Evolutionary conservation across 2,113 vertebrate genomes (phyloP).

Genomic region (Poecilia latipinna): DNA sequence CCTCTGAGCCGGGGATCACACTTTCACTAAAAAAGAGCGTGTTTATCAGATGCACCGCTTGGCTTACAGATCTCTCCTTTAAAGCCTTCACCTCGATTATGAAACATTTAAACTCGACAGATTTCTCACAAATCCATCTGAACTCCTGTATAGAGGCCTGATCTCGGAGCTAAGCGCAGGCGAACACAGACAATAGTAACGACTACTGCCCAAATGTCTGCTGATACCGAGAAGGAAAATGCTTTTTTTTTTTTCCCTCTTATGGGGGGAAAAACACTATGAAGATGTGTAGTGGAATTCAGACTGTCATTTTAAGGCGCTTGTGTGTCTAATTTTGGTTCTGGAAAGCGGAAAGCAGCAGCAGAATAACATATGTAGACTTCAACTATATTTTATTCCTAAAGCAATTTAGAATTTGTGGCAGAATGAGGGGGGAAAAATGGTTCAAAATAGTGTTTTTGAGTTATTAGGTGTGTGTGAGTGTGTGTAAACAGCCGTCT

Average conservation of each 20-base stretch:
- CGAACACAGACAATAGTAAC: constrained; percentile 16
- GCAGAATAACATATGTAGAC: constrained; percentile 51
- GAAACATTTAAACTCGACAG: constrained; percentile 45
- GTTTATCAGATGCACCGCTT: constrained; percentile 36
- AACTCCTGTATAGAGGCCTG: constrained; percentile 45
- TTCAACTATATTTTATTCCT: constrained; percentile 35
- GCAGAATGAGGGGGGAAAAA: background rate
- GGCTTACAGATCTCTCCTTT: constrained; percentile 30
- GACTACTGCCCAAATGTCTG: constrained; percentile 25
- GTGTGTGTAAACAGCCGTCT: background rate
- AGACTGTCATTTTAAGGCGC: background rate
- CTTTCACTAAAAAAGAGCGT: constrained; percentile 7
- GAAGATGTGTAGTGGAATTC: background rate
- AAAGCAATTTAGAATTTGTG: constrained; percentile 17
- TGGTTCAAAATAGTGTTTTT: background rate
- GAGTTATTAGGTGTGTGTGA: background rate
- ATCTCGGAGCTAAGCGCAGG: constrained; percentile 12
- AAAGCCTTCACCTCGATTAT: constrained; percentile 41
- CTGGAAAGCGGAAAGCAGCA: constrained; percentile 23
- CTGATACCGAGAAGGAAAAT: constrained; percentile 36
- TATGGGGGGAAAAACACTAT: constrained; percentile 6
- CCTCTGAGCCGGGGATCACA: constrained; percentile 4
- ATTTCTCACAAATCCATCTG: constrained; percentile 57
- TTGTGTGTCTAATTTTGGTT: constrained; percentile 29
- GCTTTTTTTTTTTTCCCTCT: constrained; percentile 2